phyloP scores from a whole-genome alignment of 2,797 vertebrate species.

The Esox lucius region DNA sequence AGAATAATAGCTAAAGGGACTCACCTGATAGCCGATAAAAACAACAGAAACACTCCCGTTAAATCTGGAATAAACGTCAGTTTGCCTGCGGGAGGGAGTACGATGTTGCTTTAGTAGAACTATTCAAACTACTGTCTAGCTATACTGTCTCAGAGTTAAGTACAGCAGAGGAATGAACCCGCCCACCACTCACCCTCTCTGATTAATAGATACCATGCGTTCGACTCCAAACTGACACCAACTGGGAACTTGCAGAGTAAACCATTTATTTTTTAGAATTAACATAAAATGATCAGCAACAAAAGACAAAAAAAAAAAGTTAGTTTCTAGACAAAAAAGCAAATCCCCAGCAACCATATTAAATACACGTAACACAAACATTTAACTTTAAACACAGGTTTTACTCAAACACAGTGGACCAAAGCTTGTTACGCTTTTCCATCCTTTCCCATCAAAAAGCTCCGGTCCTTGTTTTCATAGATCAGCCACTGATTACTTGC shows the following conservation, averaged over 20 bases:
- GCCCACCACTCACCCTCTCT: conserved; percentile 43
- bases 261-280: conserved; percentile 62
- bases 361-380: not conserved
- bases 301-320: conserved; percentile 25
- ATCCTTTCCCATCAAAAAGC: not conserved
- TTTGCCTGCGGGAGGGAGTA: not conserved
- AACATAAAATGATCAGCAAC: conserved; percentile 41
- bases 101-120: not conserved
- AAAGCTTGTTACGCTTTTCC: too few species aligned
- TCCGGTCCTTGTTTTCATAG: not conserved
- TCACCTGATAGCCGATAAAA: conserved; percentile 48
- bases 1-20: not conserved
- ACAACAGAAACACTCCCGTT: not conserved
- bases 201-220: conserved; percentile 3
- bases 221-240: conserved; percentile 14
- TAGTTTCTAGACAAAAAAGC: conserved; percentile 19
- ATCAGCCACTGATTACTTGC: not conserved
- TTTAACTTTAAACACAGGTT: too few species aligned
- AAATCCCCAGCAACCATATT: not conserved
- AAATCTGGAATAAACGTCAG: too few species aligned
- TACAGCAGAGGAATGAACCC: conserved; percentile 31
- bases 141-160: conserved; percentile 9
- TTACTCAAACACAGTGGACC: not conserved
- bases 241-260: conserved; percentile 60
- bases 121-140: conserved; percentile 26